Base-by-base conservation (phyloP, 2,888 invertebrate species). In the Psylliodes chrysocephalus region DNA sequence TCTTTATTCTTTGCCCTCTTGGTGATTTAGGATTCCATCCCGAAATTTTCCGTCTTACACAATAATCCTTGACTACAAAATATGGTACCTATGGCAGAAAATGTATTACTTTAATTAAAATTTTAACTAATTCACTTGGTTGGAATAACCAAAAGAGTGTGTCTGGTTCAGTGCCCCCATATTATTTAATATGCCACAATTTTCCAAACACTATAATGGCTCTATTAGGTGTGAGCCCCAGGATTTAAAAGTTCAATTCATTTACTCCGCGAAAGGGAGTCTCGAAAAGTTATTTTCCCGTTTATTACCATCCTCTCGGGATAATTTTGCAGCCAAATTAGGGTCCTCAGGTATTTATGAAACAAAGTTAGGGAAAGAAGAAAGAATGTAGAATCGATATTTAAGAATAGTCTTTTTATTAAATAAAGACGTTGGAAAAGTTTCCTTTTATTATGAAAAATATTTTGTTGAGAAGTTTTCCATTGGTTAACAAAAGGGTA, bases 231-330 rank as follows among this genome's bases (percentile, higher is more conserved):
- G 51, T 5, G 33, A 52, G 15, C 17, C 15, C 19, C 30, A 10
- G 35, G 28, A 52, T 33, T 17, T 17, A 14, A 33, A 52, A 52
- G 51, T 52, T 33, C 51, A 52, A 52, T 52, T 52, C 30, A 52
- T 52, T 52, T 33, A 17, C 10, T 35, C 17, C 33, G 7, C 12
- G 17, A 33, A 30, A 52, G 28, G n/a, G n/a, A 52, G 30, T 33
- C 33, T 28, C 8, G 17, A 52, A 33, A 25, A 52, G 33, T 33
- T 52, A 52, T 52, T 52, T 52, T 25, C 15, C 33, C 33, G 30
- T 52, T 52, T 52, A 52, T 52, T 52, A 18, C 51, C 33, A 14
- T 33, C 10, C 51, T 52, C 51, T 52, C 33, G 33, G 35, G 51
- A 52, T 52, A 52, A 52, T 17, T 52, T 33, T 18, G 33, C 33